Evolutionary conservation across 2,797 vertebrate genomes (phyloP), one percentile per base, ranked within the genome.

Genomic region (Poeciliopsis gracilis): DNA sequence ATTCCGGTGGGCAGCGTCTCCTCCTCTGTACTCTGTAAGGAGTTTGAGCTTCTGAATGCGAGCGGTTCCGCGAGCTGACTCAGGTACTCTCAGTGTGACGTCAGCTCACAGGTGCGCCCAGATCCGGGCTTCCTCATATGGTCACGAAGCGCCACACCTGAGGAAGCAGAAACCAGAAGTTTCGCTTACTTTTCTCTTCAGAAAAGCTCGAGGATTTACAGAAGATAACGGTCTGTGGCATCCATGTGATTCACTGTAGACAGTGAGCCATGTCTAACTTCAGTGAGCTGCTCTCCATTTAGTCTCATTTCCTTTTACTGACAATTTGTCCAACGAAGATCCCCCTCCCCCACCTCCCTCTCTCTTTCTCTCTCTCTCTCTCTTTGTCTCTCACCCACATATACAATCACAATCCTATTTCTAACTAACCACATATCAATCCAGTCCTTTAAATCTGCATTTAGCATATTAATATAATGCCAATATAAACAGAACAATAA

Each of bases 81-180:
- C 92, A 95, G 94, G 93, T 95, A 91, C 77, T 91, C 79, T 88
- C 83, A 28, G 3, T 8, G 7, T 94, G 92, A 94, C 93, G 92
- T 93, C 88, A 90, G 69, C 53, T 15, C 1, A 80, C 93, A 94
- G 94, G 94, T 94, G 92, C 82, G 86, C 78, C 28, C 4, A 8
- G 0, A 84, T 87, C 86, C 81, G 85, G 55, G 51, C 12, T 72
- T 90, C 91, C 92, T 28, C 1, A 89, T 90, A 87, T 88, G 89
- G 90, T 72, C 90, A 92, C 10, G 33, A 66, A 41, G 1, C 30
- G 16, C 47, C 81, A 63, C 86, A 79, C 88, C 85, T 85, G n/a
- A 1, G 0, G 0, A 66, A 16, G 78, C 82, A 75, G 79, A 88
- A 18, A 88, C 82, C 80, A 0, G 28, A 0, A 45, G 85, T 86